Evolutionary conservation across 2,797 vertebrate genomes (phyloP).

Genomic region (Gobionotothen gibberifrons): DNA sequence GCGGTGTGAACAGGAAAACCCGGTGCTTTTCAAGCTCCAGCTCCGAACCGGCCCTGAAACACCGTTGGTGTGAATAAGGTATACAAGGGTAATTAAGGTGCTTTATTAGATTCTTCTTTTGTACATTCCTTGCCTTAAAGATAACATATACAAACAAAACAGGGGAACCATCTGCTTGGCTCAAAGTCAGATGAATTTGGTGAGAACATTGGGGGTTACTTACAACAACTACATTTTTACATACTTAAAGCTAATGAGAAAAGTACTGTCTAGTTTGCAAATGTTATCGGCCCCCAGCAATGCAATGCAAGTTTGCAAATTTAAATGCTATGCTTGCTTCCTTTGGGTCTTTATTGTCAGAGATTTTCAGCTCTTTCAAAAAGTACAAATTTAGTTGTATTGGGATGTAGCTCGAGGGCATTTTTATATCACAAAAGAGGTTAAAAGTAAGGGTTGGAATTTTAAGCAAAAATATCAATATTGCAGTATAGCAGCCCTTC

Average conservation of each 20-base stretch:
- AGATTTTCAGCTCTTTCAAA: conserved; percentile 12
- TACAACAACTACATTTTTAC: background rate
- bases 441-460: conserved; percentile 5
- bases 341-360: background rate
- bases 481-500: conserved; percentile 30
- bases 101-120: background rate
- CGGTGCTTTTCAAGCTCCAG: no score
- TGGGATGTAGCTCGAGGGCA: conserved; percentile 4
- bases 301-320: background rate
- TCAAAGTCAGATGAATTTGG: background rate
- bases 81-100: no score
- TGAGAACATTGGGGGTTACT: background rate
- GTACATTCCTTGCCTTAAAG: background rate
- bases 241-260: background rate
- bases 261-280: background rate
- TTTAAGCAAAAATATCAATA: conserved; percentile 16
- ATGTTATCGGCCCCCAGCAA: background rate
- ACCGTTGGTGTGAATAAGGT: no score
- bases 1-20: no score
- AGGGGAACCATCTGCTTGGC: background rate
- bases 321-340: background rate
- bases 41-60: no score
- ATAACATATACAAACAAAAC: background rate
- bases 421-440: conserved; percentile 20
- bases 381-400: conserved; percentile 3